Evolutionary conservation across 2,113 vertebrate species (phyloP).

Genomic region (Astatoreochromis straeleni): DNA sequence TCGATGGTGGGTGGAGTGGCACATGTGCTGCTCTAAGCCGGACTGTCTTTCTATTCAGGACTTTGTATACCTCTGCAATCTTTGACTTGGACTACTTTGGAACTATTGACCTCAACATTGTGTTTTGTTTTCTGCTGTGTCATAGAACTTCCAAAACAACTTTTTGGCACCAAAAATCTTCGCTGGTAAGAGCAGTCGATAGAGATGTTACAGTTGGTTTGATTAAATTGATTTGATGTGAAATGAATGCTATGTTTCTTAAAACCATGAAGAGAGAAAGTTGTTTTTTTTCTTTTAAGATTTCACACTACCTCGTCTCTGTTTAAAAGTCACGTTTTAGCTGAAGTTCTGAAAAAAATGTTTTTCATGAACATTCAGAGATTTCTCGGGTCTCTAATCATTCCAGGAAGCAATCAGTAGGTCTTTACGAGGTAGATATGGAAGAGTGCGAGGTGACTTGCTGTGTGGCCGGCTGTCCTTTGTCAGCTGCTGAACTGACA

Average conservation of each 20-base stretch:
- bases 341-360: neutral
- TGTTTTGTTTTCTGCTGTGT: neutral
- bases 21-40: slow-evolving; percentile 33
- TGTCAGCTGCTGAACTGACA: slow-evolving; percentile 36
- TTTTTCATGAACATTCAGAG: neutral
- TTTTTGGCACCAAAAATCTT: slow-evolving; percentile 6
- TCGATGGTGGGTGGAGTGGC: slow-evolving; percentile 2
- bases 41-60: neutral
- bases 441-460: slow-evolving; percentile 27
- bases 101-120: neutral
- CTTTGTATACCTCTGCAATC: neutral
- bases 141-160: neutral
- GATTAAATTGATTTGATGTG: neutral
- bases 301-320: neutral
- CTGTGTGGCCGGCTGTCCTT: slow-evolving; percentile 39
- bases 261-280: neutral
- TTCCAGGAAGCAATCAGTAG: neutral
- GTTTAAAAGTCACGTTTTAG: neutral
- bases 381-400: slow-evolving; percentile 5
- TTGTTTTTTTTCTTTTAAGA: neutral
- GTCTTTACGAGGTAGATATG: slow-evolving; percentile 33
- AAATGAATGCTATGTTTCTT: neutral
- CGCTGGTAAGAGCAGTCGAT: slow-evolving; percentile 42
- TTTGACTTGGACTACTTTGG: slow-evolving; percentile 28
- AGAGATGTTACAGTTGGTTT: neutral